phyloP scores from a whole-genome alignment of 2,113 vertebrate species.

The Nipponia nippon region DNA sequence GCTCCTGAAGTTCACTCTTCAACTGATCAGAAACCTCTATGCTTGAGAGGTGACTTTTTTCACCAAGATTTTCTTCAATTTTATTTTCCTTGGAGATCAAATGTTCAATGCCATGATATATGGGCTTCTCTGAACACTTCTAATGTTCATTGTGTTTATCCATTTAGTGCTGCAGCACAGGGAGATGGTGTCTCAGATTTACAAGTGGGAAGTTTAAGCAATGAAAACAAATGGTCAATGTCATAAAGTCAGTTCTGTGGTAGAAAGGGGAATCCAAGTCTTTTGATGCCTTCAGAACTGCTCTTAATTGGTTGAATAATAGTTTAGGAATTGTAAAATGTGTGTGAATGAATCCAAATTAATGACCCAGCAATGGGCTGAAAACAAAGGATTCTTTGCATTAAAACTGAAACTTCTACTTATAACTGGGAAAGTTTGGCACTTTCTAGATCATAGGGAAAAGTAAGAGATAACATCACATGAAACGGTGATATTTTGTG shows the following conservation, averaged over 20 bases:
- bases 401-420: neutral
- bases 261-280: neutral
- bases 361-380: neutral
- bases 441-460: neutral
- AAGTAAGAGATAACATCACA: neutral
- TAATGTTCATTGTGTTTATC: neutral
- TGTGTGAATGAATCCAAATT: neutral
- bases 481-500: neutral
- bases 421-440: accelerated
- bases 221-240: neutral
- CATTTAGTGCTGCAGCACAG: neutral
- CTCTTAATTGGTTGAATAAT: neutral
- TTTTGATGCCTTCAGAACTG: neutral
- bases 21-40: neutral
- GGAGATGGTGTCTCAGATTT: neutral
- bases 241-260: neutral
- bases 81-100: neutral
- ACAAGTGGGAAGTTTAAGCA: neutral
- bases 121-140: neutral
- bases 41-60: neutral
- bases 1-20: neutral
- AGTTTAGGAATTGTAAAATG: neutral
- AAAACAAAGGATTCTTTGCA: neutral
- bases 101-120: neutral
- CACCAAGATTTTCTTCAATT: too few relatives aligned